These are phyloP conservation scores for Caenorhabditis afra DNA, from an alignment of 2,888 invertebrate genomes.

Conservation along the genomic window DNA sequence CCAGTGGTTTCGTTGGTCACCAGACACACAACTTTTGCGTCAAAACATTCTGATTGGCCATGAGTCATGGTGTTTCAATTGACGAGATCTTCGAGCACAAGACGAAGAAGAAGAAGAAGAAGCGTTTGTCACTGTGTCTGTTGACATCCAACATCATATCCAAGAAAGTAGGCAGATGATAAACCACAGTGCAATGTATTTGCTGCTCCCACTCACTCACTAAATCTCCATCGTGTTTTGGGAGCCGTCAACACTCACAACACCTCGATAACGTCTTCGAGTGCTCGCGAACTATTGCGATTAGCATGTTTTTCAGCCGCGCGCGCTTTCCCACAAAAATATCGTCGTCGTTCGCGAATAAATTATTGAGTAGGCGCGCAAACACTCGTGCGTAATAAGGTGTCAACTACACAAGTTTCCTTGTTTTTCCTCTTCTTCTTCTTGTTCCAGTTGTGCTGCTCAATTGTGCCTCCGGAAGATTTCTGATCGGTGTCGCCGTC, in stretches of 20 bases:
- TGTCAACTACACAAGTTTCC: slow-evolving; percentile 55
- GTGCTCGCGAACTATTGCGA: slow-evolving; percentile 32
- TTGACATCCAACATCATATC: slow-evolving; percentile 1
- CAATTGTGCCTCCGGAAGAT: slow-evolving; percentile 49
- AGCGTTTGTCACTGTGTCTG: too few species aligned
- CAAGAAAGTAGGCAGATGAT: slow-evolving; percentile 16
- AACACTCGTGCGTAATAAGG: slow-evolving; percentile 47
- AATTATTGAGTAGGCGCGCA: slow-evolving; percentile 38
- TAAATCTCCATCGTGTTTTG: slow-evolving; percentile 2
- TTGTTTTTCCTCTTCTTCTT: slow-evolving; percentile 46
- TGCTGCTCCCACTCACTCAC: slow-evolving; percentile 14
- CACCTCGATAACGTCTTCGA: slow-evolving; percentile 36
- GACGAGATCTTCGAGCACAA: too few species aligned
- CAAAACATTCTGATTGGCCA: too few species aligned
- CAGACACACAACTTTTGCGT: not conserved
- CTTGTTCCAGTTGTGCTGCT: slow-evolving; percentile 21
- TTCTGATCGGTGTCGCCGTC: slow-evolving; percentile 37
- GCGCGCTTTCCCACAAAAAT: slow-evolving; percentile 22
- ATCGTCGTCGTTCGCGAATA: slow-evolving; percentile 46
- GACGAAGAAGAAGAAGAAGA: too few species aligned
- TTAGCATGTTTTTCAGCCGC: slow-evolving; percentile 21
- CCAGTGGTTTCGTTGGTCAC: slow-evolving; percentile 17
- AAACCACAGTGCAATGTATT: slow-evolving; percentile 31
- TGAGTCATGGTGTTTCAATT: too few species aligned
- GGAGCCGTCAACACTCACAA: slow-evolving; percentile 20